Evolutionary conservation across 2,888 invertebrate genomes (phyloP).

Genomic region (Lomographa bimaculata): DNA sequence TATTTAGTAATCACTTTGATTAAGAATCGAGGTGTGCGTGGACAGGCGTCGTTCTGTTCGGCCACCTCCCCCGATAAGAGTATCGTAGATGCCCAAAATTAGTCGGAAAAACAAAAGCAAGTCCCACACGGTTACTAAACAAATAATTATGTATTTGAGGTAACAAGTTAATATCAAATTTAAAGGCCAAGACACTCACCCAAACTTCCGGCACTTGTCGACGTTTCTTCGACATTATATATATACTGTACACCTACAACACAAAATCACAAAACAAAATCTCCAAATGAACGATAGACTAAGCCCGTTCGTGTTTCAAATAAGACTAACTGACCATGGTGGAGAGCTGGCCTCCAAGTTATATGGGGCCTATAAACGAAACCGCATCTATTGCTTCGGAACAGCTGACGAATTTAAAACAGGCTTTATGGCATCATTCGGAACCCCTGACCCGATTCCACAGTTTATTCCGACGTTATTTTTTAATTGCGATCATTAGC

Average conservation of each 20-base stretch:
- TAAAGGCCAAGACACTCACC: slow-evolving; percentile 7
- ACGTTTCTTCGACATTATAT: too few species aligned
- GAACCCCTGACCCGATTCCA: slow-evolving; percentile 67
- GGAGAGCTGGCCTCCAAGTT: slow-evolving; percentile 60
- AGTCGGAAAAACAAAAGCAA: too few species aligned
- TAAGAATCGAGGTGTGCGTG: too few species aligned
- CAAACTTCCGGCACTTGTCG: too few species aligned
- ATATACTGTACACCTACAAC: too few species aligned
- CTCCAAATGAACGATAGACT: slow-evolving; percentile 43
- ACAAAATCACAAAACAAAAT: slow-evolving; percentile 3
- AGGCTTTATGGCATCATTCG: slow-evolving; percentile 68
- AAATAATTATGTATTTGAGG: too few species aligned
- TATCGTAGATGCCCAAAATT: too few species aligned
- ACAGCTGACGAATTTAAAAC: slow-evolving; percentile 77
- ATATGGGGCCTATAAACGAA: slow-evolving; percentile 80
- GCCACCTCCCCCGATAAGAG: too few species aligned
- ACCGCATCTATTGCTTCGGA: slow-evolving; percentile 77
- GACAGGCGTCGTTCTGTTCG: too few species aligned
- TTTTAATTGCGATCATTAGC: slow-evolving; percentile 55
- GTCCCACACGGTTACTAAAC: too few species aligned
- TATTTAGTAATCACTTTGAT: too few species aligned
- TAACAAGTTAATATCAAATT: too few species aligned
- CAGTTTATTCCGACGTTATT: slow-evolving; percentile 46
- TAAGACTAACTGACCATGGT: slow-evolving; percentile 71
- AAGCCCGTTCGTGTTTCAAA: slow-evolving; percentile 75